A percentile compares a stretch with the other conserved stretches of the same genome.
These are phyloP conservation scores for Lasiurus borealis DNA, from an alignment of 2,113 vertebrate genomes.

Conservation along the genomic window DNA sequence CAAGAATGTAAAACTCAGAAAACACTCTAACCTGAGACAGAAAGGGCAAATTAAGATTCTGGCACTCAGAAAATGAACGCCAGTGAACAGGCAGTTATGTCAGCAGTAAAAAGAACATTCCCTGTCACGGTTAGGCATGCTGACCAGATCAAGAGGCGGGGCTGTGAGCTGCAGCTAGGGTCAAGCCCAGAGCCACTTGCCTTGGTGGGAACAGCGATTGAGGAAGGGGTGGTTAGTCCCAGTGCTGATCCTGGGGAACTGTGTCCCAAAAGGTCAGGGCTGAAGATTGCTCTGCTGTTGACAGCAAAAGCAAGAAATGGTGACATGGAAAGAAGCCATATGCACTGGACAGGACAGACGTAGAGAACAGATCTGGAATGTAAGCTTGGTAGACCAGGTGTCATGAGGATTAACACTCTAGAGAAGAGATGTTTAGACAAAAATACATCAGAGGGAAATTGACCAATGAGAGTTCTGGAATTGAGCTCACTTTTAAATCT, in stretches of 20 bases:
- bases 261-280: rapidly evolving
- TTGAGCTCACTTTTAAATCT: not conserved
- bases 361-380: rapidly evolving
- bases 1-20: not conserved
- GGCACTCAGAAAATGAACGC: not conserved
- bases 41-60: not conserved
- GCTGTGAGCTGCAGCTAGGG: not conserved
- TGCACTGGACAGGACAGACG: not conserved
- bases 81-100: not conserved
- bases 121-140: not conserved
- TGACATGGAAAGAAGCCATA: not conserved
- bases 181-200: not conserved
- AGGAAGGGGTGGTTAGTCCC: not conserved
- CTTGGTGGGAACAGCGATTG: rapidly evolving
- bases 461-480: not conserved
- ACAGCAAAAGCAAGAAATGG: not conserved
- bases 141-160: not conserved
- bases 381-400: not conserved
- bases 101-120: not conserved
- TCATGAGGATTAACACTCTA: not conserved
- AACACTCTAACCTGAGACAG: not conserved
- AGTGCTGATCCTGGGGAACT: not conserved
- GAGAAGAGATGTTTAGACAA: not conserved
- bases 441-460: not conserved
- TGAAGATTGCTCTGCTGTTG: not conserved